Evolutionary conservation across 2,113 vertebrate genomes (phyloP).

Genomic region (Semnopithecus entellus): DNA sequence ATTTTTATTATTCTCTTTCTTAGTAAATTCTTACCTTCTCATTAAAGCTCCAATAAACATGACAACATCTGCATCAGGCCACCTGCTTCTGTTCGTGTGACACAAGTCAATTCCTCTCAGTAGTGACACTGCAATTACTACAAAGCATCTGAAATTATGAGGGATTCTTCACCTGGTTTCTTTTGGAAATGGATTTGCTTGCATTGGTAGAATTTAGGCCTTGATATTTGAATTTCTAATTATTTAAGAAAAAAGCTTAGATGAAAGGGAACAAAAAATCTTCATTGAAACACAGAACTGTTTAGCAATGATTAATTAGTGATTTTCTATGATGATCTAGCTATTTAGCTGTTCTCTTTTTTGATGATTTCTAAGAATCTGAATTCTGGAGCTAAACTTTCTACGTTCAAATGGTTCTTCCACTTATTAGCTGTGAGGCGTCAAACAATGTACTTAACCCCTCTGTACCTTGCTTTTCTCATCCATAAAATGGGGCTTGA

Average conservation of each 20-base stretch:
- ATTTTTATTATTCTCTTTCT: conserved; percentile 49
- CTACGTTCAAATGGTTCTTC: not conserved
- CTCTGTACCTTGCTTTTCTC: conserved; percentile 10
- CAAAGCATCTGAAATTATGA: not conserved
- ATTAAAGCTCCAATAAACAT: conserved; percentile 61
- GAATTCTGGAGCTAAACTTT: not conserved
- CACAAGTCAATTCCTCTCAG: conserved; percentile 20
- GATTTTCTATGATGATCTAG: not conserved
- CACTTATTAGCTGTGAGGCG: not conserved
- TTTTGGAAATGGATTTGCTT: not conserved
- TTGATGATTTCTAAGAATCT: not conserved
- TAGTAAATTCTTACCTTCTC: conserved; percentile 26
- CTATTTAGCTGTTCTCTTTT: not conserved
- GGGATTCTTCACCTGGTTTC: not conserved
- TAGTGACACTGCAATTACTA: conserved; percentile 23
- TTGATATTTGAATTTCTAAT: conserved; percentile 38
- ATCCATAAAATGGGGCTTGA: not conserved
- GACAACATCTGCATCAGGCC: not conserved
- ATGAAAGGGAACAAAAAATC: not conserved
- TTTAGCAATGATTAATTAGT: not conserved
- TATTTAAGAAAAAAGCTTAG: not conserved
- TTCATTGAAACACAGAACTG: not conserved
- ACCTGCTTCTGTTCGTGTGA: conserved; percentile 61
- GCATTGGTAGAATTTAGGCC: not conserved
- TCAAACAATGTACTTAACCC: not conserved